A percentile compares a stretch with the other conserved stretches of the same genome.
Conservation (phyloP, 2,888 invertebrate genomes). For the Embidobia sp. region DNA sequence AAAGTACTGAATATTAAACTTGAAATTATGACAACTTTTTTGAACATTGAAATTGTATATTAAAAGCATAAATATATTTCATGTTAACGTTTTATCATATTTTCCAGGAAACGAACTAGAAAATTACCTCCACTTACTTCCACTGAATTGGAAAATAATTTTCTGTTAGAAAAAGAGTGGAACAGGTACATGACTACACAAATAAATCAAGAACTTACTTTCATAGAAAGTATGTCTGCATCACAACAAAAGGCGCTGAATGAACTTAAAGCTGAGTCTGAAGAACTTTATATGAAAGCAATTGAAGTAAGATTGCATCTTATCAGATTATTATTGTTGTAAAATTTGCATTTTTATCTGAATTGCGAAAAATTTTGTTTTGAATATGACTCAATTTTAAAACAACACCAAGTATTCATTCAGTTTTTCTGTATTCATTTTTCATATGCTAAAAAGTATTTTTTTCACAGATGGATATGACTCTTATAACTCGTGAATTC, state of each 20-base stretch:
- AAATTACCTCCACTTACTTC: constrained; percentile 82
- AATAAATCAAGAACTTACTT: constrained; percentile 85
- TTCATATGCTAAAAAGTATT: neutral
- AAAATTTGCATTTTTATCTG: neutral
- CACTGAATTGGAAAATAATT: constrained; percentile 86
- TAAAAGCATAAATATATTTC: too few relatives aligned
- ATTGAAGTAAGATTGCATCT: constrained; percentile 86
- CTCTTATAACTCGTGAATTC: constrained; percentile 83
- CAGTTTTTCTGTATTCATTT: too few relatives aligned
- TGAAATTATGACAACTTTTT: too few relatives aligned
- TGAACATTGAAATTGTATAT: too few relatives aligned
- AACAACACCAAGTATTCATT: too few relatives aligned
- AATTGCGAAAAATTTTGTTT: neutral
- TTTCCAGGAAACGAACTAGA: constrained; percentile 83
- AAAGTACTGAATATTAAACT: too few relatives aligned
- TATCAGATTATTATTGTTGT: constrained; percentile 69
- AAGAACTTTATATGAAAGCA: constrained; percentile 93
- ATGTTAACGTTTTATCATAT: too few relatives aligned
- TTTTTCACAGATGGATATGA: constrained; percentile 28
- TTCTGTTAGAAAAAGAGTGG: constrained; percentile 89
- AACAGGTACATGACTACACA: constrained; percentile 86
- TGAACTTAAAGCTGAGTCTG: constrained; percentile 90
- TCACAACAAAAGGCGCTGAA: constrained; percentile 91
- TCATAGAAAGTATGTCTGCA: constrained; percentile 86
- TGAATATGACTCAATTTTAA: too few relatives aligned